phyloP scores from a whole-genome alignment of 2,113 vertebrate genomes.

The Cyprinodon variegatus region DNA sequence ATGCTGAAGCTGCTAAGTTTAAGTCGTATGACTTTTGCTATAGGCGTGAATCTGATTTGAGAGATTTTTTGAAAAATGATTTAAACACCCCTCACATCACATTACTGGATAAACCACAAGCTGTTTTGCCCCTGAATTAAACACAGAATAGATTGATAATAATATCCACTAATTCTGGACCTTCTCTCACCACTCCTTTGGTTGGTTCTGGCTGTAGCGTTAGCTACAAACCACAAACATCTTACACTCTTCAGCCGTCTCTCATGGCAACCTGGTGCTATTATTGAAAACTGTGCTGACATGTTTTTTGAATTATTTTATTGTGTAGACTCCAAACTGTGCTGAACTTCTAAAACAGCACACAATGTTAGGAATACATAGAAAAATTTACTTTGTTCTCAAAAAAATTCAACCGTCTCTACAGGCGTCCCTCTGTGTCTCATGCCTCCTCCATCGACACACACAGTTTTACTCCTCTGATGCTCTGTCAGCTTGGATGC shows the following conservation, averaged over 20 bases:
- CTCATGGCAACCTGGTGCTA: slow-evolving; percentile 77
- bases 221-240: slow-evolving; percentile 53
- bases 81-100: neutral
- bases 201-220: slow-evolving; percentile 71
- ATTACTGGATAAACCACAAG: neutral
- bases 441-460: slow-evolving; percentile 53
- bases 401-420: slow-evolving; percentile 2
- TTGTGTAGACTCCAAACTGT: slow-evolving; percentile 18
- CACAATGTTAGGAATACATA: neutral
- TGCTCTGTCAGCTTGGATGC: slow-evolving; percentile 74
- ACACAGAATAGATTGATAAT: neutral
- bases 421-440: slow-evolving; percentile 32
- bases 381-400: slow-evolving; percentile 30
- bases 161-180: neutral
- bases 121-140: no score
- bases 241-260: slow-evolving; percentile 63
- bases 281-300: slow-evolving; percentile 44
- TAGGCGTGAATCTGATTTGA: no score
- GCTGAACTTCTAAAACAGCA: neutral
- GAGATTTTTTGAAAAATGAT: no score
- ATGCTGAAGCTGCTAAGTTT: no score
- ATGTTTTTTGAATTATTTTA: slow-evolving; percentile 48
- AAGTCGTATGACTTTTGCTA: no score
- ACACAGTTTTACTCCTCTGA: slow-evolving; percentile 58
- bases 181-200: slow-evolving; percentile 26